Percentiles rank a stretch among this genome's conserved stretches.
These are phyloP conservation scores for Nycticebus coucang DNA, from an alignment of 2,113 vertebrate genomes.

Conservation along the genomic window DNA sequence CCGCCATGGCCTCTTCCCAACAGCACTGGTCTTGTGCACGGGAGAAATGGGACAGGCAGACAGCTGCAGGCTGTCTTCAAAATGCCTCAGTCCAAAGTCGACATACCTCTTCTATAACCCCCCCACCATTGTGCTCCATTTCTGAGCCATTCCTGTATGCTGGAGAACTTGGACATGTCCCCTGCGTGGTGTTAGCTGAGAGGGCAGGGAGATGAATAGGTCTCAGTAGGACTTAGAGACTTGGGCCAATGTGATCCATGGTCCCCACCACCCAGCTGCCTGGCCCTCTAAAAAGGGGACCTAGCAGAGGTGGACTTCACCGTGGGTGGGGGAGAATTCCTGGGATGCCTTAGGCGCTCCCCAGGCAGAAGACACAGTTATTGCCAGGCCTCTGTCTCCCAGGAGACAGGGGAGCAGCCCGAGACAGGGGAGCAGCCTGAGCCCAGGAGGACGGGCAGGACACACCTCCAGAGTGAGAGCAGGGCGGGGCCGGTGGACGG, in stretches of 20 bases:
- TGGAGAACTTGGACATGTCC: accelerated
- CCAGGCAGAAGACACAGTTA: neutral
- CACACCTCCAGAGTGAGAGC: accelerated
- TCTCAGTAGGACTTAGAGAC: neutral
- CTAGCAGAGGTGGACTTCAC: neutral
- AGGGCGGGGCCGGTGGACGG: too few relatives aligned
- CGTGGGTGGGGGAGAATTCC: neutral
- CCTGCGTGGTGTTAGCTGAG: too few relatives aligned
- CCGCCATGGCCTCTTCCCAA: neutral
- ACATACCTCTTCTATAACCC: neutral
- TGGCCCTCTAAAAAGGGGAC: neutral
- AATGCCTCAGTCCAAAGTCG: neutral
- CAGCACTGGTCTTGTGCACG: accelerated
- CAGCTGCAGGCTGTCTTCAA: neutral
- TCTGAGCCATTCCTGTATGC: accelerated
- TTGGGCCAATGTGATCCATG: accelerated
- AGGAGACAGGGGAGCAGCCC: accelerated
- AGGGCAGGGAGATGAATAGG: accelerated
- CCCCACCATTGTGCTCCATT: accelerated
- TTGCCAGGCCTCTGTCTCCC: neutral
- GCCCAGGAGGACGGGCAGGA: accelerated
- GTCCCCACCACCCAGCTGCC: accelerated
- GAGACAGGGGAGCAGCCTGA: too few relatives aligned
- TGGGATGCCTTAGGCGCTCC: neutral
- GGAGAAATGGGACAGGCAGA: neutral